Percentiles rank a stretch among this genome's conserved stretches.
These are phyloP conservation scores for Nomada lathburiana DNA, from an alignment of 2,888 invertebrate genomes.

Conservation along the genomic window DNA sequence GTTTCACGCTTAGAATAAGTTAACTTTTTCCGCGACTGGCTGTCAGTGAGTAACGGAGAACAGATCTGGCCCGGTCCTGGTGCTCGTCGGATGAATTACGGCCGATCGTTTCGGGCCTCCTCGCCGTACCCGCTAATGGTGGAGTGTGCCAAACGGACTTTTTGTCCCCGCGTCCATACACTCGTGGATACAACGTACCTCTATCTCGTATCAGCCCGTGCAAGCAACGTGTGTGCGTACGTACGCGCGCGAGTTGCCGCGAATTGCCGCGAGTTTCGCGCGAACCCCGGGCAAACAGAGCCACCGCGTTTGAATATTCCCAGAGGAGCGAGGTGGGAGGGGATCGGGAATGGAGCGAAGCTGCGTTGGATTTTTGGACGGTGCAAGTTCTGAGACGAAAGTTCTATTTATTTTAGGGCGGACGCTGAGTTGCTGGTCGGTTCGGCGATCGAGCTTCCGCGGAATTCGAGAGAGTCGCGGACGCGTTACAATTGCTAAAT, in stretches of 20 bases:
- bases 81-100: conserved; percentile 68
- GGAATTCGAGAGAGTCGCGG: background rate
- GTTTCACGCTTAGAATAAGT: conserved; percentile 72
- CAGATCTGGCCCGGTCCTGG: conserved; percentile 36
- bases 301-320: conserved; percentile 16
- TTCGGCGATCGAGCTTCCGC: background rate
- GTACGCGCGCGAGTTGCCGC: background rate
- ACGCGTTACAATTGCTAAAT: background rate
- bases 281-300: conserved; percentile 2
- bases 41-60: conserved; percentile 65
- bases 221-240: conserved; percentile 7
- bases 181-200: conserved; percentile 28
- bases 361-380: background rate
- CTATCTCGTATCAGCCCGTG: conserved; percentile 18
- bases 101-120: conserved; percentile 59
- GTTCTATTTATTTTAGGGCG: conserved; percentile 1
- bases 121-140: conserved; percentile 58
- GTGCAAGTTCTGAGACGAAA: conserved; percentile 4
- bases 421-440: background rate
- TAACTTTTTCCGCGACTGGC: conserved; percentile 68
- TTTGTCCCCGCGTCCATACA: conserved; percentile 47
- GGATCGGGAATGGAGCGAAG: background rate
- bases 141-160: conserved; percentile 71
- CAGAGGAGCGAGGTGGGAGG: background rate
- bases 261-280: conserved; percentile 15